These are phyloP conservation scores for Sthenelais limicola DNA, from an alignment of 2,888 invertebrate species.

Conservation along the genomic window DNA sequence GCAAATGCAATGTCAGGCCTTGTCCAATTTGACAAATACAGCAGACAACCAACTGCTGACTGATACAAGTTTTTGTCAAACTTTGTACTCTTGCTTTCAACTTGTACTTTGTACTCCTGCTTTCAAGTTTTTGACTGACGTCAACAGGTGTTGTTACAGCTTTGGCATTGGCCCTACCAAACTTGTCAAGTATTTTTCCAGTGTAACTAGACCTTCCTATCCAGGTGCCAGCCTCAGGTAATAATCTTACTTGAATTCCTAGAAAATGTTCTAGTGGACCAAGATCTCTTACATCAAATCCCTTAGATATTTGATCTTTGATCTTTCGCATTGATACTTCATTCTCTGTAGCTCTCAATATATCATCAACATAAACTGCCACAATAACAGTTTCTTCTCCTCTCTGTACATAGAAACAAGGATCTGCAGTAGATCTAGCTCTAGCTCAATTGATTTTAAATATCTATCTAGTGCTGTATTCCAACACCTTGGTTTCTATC, in stretches of 20 bases:
- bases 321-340: constrained; percentile 30
- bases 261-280: constrained; percentile 42
- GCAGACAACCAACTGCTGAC: constrained; percentile 45
- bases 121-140: background rate
- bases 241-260: constrained; percentile 27
- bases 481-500: constrained; percentile 41
- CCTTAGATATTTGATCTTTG: constrained; percentile 16
- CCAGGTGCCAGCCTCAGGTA: background rate
- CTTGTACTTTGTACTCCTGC: background rate
- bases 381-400: constrained; percentile 31
- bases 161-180: constrained; percentile 25
- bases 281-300: constrained; percentile 46
- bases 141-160: constrained; percentile 26
- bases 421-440: constrained; percentile 41
- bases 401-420: constrained; percentile 35
- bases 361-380: constrained; percentile 48
- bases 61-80: constrained; percentile 17
- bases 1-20: constrained; percentile 51
- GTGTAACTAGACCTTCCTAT: constrained; percentile 35
- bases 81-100: no score
- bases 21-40: constrained; percentile 48
- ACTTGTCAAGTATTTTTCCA: background rate
- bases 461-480: constrained; percentile 9
- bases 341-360: constrained; percentile 38
- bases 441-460: constrained; percentile 42